These are phyloP conservation scores for Sebastes umbrosus DNA, from an alignment of 2,797 vertebrate species.

Conservation along the genomic window DNA sequence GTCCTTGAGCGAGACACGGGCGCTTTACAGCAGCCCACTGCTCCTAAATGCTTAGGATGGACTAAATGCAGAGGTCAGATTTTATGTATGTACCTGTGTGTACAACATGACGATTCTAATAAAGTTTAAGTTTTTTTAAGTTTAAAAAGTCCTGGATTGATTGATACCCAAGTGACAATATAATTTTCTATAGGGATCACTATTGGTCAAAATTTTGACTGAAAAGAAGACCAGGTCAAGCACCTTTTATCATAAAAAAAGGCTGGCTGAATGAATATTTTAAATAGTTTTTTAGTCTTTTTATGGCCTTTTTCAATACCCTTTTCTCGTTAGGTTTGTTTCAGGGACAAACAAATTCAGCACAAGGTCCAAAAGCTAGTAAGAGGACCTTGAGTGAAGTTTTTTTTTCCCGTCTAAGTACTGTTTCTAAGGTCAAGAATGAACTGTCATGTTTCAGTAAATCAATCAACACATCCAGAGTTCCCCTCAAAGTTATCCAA, in stretches of 20 bases:
- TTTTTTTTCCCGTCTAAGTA: background rate
- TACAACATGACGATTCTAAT: fast-evolving
- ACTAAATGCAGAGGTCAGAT: no score
- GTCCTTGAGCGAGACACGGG: no score
- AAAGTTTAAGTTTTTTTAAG: fast-evolving
- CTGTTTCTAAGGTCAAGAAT: background rate
- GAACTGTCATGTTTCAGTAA: background rate
- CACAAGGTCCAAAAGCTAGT: no score
- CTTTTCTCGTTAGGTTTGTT: no score
- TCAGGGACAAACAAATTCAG: no score
- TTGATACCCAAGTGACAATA: background rate
- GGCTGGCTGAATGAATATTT: background rate
- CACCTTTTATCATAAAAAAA: background rate
- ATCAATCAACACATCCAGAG: background rate
- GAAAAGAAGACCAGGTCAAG: background rate
- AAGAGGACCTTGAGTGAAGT: background rate
- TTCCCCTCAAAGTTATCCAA: background rate
- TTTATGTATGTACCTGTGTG: no score
- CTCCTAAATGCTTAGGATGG: no score
- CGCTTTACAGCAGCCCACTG: no score
- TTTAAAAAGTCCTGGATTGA: no score
- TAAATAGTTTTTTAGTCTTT: background rate
- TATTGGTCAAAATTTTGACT: background rate
- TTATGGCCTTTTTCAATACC: no score
- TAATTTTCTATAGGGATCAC: background rate